These are phyloP conservation scores for Myopa tessellatipennis DNA, from an alignment of 2,888 invertebrate species.

Conservation along the genomic window DNA sequence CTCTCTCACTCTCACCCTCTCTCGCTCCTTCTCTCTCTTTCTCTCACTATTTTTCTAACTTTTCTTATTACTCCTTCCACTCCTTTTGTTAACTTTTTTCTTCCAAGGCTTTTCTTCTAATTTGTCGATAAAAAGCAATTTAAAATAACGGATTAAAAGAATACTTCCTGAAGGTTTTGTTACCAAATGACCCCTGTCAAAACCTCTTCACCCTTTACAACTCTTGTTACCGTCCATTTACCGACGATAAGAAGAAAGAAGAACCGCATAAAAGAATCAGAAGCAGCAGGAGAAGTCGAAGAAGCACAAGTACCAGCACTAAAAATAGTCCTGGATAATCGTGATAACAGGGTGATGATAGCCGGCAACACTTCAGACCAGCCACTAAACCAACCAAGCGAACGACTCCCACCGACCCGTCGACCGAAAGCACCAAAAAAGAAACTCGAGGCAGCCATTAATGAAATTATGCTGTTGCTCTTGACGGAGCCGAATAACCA, in stretches of 20 bases:
- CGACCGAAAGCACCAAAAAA: not conserved
- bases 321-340: constrained; percentile 24
- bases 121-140: constrained; percentile 32
- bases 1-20: no score
- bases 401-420: not conserved
- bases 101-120: not conserved
- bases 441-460: constrained; percentile 22
- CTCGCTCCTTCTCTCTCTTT: not conserved
- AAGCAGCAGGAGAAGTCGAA: not conserved
- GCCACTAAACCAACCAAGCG: not conserved
- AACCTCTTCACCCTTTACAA: not conserved
- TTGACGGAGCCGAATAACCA: constrained; percentile 7
- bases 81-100: not conserved
- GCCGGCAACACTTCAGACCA: constrained; percentile 23
- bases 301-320: not conserved
- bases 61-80: not conserved
- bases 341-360: constrained; percentile 31
- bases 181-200: not conserved
- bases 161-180: not conserved
- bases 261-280: not conserved
- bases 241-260: not conserved
- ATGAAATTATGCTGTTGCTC: constrained; percentile 39
- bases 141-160: constrained; percentile 31
- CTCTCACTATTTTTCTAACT: not conserved
- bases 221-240: not conserved